These are phyloP conservation scores for Ranitomeya imitator DNA, from an alignment of 2,113 vertebrate genomes.

Conservation along the genomic window DNA sequence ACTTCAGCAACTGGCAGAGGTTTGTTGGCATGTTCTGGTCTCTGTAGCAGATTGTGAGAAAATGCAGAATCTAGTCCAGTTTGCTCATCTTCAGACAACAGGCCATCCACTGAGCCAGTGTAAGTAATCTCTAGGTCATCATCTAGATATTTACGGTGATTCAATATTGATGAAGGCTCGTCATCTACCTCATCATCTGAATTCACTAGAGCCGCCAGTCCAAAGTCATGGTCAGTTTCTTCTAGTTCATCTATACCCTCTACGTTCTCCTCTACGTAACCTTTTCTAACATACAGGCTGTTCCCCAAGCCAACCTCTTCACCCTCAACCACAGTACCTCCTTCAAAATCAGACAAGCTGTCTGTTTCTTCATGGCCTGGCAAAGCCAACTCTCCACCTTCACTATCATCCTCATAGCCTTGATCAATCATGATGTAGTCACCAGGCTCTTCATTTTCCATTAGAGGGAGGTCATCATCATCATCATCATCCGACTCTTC, in stretches of 20 bases:
- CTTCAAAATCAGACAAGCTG: constrained; percentile 67
- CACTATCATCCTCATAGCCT: constrained; percentile 71
- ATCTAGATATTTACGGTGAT: constrained; percentile 62
- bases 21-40: constrained; percentile 55
- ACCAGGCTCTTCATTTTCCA: constrained; percentile 14
- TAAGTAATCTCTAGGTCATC: constrained; percentile 73
- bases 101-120: constrained; percentile 76
- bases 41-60: neutral
- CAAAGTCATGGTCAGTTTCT: constrained; percentile 62
- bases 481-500: constrained; percentile 60
- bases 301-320: constrained; percentile 66
- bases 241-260: constrained; percentile 70
- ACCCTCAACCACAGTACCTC: constrained; percentile 59
- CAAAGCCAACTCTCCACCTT: constrained; percentile 66
- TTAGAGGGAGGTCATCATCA: constrained; percentile 58
- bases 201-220: constrained; percentile 59
- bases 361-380: constrained; percentile 61
- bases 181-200: constrained; percentile 70
- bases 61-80: neutral
- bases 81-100: constrained; percentile 77
- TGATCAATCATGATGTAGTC: constrained; percentile 33
- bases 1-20: neutral
- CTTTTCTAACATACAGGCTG: constrained; percentile 56
- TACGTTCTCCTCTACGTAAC: constrained; percentile 64
- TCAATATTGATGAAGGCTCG: constrained; percentile 57